A percentile compares a stretch with the other conserved stretches of the same genome.
Evolutionary conservation across 2,888 invertebrate species (phyloP).

Genomic region (Phortica okadai): DNA sequence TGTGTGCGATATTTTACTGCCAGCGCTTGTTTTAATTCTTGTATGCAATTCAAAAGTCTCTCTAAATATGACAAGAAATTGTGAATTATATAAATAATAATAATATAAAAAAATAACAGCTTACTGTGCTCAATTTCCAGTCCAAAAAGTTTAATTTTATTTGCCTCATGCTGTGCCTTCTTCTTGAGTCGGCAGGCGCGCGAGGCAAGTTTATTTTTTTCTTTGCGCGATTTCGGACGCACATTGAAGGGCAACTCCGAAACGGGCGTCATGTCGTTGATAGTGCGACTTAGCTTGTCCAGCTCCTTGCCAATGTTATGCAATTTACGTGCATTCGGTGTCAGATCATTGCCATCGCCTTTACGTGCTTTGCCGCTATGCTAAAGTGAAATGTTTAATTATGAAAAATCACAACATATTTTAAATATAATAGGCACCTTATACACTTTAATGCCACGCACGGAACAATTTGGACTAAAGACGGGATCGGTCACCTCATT

Average conservation of each 20-base stretch:
- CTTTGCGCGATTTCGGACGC: slow-evolving; percentile 94
- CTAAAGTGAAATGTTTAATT: slow-evolving; percentile 53
- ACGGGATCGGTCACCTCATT: slow-evolving; percentile 96
- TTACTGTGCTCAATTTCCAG: slow-evolving; percentile 96
- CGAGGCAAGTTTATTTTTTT: slow-evolving; percentile 98
- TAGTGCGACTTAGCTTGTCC: slow-evolving; percentile 91
- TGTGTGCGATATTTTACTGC: slow-evolving; percentile 79
- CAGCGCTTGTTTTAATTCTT: slow-evolving; percentile 86
- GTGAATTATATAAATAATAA: slow-evolving; percentile 3
- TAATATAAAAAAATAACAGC: slow-evolving; percentile 69
- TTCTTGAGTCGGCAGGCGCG: slow-evolving; percentile 98
- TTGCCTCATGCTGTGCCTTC: slow-evolving; percentile 99
- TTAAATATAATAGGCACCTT: slow-evolving; percentile 55
- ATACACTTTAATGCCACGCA: slow-evolving; percentile 90
- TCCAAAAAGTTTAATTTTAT: slow-evolving; percentile 96
- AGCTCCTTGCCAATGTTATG: slow-evolving; percentile 94
- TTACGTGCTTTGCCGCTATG: slow-evolving; percentile 92
- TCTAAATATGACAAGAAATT: slow-evolving; percentile 76
- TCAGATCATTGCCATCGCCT: slow-evolving; percentile 98
- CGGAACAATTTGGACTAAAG: slow-evolving; percentile 93
- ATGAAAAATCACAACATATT: too few relatives aligned
- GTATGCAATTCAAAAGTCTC: slow-evolving; percentile 86
- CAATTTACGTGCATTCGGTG: slow-evolving; percentile 95
- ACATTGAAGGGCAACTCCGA: slow-evolving; percentile 94
- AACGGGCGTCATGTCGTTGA: slow-evolving; percentile 97